phyloP scores from a whole-genome alignment of 2,797 vertebrate species.

The Sebastolobus alascanus region DNA sequence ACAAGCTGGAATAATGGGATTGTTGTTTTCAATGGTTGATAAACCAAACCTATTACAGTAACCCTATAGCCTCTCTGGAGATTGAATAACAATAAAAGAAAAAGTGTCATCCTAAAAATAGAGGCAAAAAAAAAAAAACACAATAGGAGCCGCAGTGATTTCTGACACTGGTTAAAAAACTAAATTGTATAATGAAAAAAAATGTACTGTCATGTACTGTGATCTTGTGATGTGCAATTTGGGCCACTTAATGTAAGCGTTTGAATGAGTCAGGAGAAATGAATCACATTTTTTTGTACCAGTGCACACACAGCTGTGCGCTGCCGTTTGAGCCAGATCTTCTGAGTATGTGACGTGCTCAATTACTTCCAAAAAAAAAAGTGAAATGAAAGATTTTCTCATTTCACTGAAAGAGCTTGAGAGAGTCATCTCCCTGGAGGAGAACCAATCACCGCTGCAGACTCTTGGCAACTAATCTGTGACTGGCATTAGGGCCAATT shows the following conservation, averaged over 20 bases:
- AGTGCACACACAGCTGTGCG: slow-evolving; percentile 52
- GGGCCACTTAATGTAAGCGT: slow-evolving; percentile 25
- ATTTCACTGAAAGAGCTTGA: slow-evolving; percentile 51
- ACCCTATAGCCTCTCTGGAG: background rate
- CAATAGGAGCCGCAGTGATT: background rate
- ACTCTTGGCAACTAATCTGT: slow-evolving; percentile 56
- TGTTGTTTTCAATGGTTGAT: slow-evolving; percentile 10
- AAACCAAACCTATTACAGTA: slow-evolving; percentile 18
- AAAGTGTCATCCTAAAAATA: background rate
- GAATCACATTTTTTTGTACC: slow-evolving; percentile 28
- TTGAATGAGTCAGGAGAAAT: slow-evolving; percentile 49
- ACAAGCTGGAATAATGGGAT: slow-evolving; percentile 18
- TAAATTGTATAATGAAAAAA: background rate
- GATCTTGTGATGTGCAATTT: slow-evolving; percentile 39
- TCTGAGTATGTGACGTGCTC: slow-evolving; percentile 46
- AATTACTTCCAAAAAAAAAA: slow-evolving; percentile 59
- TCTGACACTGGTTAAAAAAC: background rate
- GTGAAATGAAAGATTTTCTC: slow-evolving; percentile 63
- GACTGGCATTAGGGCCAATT: slow-evolving; percentile 48
- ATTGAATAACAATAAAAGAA: background rate
- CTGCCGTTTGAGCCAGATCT: slow-evolving; percentile 27
- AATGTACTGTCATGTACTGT: background rate
- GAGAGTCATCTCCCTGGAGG: slow-evolving; percentile 51
- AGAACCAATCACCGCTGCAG: slow-evolving; percentile 49
- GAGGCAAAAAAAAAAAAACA: background rate